A percentile compares a stretch with the other conserved stretches of the same genome.
Evolutionary conservation across 1,140 invertebrate genomes (phyloP).

Genomic region (Papilio polytes): DNA sequence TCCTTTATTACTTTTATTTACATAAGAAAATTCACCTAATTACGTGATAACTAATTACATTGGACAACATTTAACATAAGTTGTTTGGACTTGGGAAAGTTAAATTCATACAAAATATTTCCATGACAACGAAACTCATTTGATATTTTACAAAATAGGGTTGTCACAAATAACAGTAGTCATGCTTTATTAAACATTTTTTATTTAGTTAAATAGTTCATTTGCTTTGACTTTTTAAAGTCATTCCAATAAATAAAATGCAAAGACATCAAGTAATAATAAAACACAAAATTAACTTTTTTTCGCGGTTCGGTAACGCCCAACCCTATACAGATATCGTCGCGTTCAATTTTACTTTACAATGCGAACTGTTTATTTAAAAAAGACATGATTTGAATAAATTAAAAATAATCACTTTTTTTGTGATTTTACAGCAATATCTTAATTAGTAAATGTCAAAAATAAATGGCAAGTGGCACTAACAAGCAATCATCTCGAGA

Average conservation of each 20-base stretch:
- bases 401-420: neutral
- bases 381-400: neutral
- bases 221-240: neutral
- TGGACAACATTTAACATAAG: conserved; percentile 73
- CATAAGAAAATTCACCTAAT: conserved; percentile 80
- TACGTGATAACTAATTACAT: conserved; percentile 74
- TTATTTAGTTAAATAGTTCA: neutral
- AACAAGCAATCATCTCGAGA: too few species aligned
- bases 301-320: neutral
- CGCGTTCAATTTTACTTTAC: neutral
- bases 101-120: conserved; percentile 41
- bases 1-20: conserved; percentile 79
- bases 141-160: neutral
- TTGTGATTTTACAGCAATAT: neutral
- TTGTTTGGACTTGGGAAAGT: conserved; percentile 55
- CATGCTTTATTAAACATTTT: neutral
- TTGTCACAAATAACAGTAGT: neutral
- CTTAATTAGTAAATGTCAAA: conserved; percentile 11
- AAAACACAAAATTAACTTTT: neutral
- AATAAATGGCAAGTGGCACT: neutral
- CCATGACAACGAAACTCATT: neutral
- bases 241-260: neutral
- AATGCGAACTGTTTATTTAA: neutral
- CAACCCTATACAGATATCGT: neutral
- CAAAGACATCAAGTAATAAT: neutral